Evolutionary conservation across 2,888 invertebrate genomes (phyloP), one percentile per base, ranked within the genome.

Genomic region (Rhamnusium bicolor): DNA sequence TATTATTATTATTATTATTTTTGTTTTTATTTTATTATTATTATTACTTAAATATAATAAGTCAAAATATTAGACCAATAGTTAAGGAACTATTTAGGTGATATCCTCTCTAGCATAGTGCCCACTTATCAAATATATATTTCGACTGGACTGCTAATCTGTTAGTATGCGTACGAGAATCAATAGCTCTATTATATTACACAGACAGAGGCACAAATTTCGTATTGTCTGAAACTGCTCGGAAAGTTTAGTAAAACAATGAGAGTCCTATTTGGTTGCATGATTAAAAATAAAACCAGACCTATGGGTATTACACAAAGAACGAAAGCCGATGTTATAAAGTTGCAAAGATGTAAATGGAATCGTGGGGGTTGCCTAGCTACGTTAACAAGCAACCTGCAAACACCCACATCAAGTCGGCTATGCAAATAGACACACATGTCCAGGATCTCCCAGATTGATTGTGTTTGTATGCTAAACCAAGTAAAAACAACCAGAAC

Each of bases 401-500:
- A 73, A 79, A 76, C 76, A 76, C 76, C 77, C 78, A 70, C 74
- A 78, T 79, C 78, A 75, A 76, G 78, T 76, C 54, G 70, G 61
- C 73, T 75, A 77, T 80, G 79, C 75, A 77, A 77, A 80, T 77
- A 77, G 69, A 73, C 78, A 74, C 69, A 76, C 76, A 79, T 75
- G 77, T 74, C 72, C 76, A 65, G 62, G 56, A 63, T 65, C 63
- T 72, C 68, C 54, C 69, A 61, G 72, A 80, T 80, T 76, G 76
- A 79, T 77, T 65, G 75, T 19, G 75, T 77, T 77, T 78, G 75
- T 79, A 79, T 78, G 76, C 76, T 79, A 78, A 79, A 73, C 78
- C 73, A 69, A 70, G 69, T 70, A 75, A 79, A 79, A 79, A 78
- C 77, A 79, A 72, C 70, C 32, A 65, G 54, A 65, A 72, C 29